Evolutionary conservation across 2,113 vertebrate genomes (phyloP).

Genomic region (Istiophorus platypterus): DNA sequence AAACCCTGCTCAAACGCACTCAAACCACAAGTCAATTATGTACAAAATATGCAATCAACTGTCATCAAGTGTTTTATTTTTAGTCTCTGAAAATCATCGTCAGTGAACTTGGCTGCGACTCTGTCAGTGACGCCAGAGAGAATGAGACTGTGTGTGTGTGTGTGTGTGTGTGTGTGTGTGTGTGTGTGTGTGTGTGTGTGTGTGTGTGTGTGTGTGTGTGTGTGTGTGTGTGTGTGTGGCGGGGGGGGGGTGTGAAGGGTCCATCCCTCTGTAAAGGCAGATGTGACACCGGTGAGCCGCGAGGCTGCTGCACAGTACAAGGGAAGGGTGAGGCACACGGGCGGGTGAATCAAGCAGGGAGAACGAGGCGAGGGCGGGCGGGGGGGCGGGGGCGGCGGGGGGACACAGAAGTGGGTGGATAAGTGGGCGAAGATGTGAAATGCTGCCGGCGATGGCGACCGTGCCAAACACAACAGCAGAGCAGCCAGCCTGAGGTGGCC

Average conservation of each 20-base stretch:
- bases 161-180: too few species aligned
- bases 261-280: conserved; percentile 73
- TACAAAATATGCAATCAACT: neutral
- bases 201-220: too few species aligned
- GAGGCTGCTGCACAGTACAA: conserved; percentile 29
- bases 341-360: conserved; percentile 10
- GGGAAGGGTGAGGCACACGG: conserved; percentile 34
- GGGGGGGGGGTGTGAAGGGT: too few species aligned
- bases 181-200: too few species aligned
- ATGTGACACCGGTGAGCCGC: conserved; percentile 72
- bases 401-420: conserved; percentile 7
- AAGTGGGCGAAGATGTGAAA: conserved; percentile 39
- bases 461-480: conserved; percentile 33
- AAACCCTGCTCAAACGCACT: conserved; percentile 21
- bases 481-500: conserved; percentile 31
- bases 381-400: neutral
- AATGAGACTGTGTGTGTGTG: too few species aligned
- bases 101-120: conserved; percentile 46
- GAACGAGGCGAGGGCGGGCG: neutral
- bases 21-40: conserved; percentile 22
- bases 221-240: too few species aligned
- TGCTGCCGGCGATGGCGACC: conserved; percentile 35
- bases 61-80: conserved; percentile 8
- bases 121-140: conserved; percentile 36
- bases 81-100: conserved; percentile 1